Evolutionary conservation across 2,888 invertebrate genomes (phyloP), one percentile per base, ranked within the genome.

Genomic region (Doris montereyensis): DNA sequence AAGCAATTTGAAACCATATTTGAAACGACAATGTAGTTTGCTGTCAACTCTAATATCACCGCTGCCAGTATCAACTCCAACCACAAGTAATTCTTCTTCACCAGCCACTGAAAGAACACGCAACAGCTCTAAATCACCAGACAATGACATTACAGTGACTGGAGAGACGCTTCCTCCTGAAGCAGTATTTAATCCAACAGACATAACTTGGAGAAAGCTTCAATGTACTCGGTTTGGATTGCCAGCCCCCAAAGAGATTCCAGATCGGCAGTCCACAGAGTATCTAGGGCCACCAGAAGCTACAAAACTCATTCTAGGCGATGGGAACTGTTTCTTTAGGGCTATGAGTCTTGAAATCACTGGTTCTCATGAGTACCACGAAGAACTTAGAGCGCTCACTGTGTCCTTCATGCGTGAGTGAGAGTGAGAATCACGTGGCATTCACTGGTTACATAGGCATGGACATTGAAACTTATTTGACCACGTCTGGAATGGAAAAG

Each of bases 101-200:
- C n/a, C 13, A 71, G 24, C 71, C 52, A 10, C 52, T 41, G 17
- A 68, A 68, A 68, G 30, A 68, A 68, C 68, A 68, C 10, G 68
- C 26, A 68, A 26, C 26, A 68, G 68, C 68, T 71, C 71, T 35
- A 35, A 32, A 8, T 32, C 71, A 71, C 34, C 71, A 24, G 71
- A 32, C 71, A 71, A 35, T 71, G 71, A 35, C 71, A 35, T 35
- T 35, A 35, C 71, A 71, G 41, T 71, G 71, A 41, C 41, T 71
- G 41, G 71, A 71, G 71, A 71, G 71, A 71, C 71, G 35, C 34
- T 71, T 71, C 71, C 71, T 71, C 34, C 71, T 71, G 71, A 32
- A n/a, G 41, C 71, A 71, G 71, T 35, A 41, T 71, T 68, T 35
- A 71, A 71, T 32, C 71, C 26, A 67, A n/a, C 67, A 41, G 52